Evolutionary conservation across 1,140 invertebrate genomes (phyloP), one percentile per base, ranked within the genome.

Genomic region (Schlechtendalia chinensis): DNA sequence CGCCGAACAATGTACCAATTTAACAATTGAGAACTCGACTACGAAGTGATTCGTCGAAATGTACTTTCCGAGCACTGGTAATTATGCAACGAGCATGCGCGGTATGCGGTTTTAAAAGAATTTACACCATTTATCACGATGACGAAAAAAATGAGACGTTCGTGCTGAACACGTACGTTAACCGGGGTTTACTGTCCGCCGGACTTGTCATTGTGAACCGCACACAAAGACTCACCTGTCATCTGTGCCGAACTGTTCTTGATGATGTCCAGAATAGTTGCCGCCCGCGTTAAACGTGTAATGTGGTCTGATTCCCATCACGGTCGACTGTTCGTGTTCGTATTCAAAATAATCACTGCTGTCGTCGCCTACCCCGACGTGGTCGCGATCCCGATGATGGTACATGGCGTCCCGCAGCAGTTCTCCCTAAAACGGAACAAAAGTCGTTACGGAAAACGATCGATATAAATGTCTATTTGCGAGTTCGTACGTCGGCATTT

Each of bases 341-440:
- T 84, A 84, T 29, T 90, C 89, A 81, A 89, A 86, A 83, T 90
- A 90, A 83, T 90, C 89, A 83, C 88, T 89, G 82, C 87, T 89
- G 84, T 89, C 89, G 82, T 89, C 75, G 5, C 39, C 75, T 11
- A 63, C 22, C 0, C 27, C 75, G 17, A 24, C 71, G 19, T 81
- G 88, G 19, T 87, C 88, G 82, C 88, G 87, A 75, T 87, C 87
- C 56, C 85, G 86, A 81, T 87, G 86, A 67, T 88, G 87, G 59
- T 89, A 88, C 61, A 87, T 84, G 80, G 88, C 86, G 27, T 86
- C 84, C 54, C 84, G 59, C 27, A 84, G 59, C 27, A 84, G 54
- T 59, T 86, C 85, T 82, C 83, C 83, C 83, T 85, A 22, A 80
- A 81, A 75, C 16, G 61, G 12, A 82, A 77, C 59, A 81, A 22